These are phyloP conservation scores for Vespertilio murinus DNA, from an alignment of 2,797 vertebrate genomes.

Conservation along the genomic window DNA sequence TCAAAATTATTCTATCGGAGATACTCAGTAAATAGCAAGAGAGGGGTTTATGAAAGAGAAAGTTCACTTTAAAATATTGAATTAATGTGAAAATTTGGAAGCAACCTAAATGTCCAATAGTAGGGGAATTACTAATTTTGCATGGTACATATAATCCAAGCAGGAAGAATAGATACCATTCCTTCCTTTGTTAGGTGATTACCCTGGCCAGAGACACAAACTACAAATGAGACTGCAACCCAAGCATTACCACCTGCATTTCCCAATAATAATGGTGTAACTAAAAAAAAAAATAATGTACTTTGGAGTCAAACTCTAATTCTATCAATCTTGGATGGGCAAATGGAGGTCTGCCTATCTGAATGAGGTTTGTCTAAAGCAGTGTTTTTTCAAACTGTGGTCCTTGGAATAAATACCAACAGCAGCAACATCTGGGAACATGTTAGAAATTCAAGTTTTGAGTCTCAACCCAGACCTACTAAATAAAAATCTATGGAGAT, in stretches of 20 bases:
- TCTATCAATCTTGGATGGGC: slow-evolving; percentile 3
- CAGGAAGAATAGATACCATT: background rate
- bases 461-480: background rate
- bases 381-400: background rate
- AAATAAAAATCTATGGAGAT: background rate
- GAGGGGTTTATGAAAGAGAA: background rate
- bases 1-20: background rate
- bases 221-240: slow-evolving; percentile 27
- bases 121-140: background rate
- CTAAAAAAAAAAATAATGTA: background rate
- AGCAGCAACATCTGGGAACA: background rate
- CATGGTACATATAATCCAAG: background rate
- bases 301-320: slow-evolving; percentile 23
- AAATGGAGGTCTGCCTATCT: background rate
- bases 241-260: slow-evolving; percentile 38
- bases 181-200: background rate
- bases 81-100: slow-evolving; percentile 43
- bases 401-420: slow-evolving; percentile 18
- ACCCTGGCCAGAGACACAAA: background rate
- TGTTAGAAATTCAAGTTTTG: slow-evolving; percentile 18
- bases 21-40: slow-evolving; percentile 27
- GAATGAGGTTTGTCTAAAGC: slow-evolving; percentile 28
- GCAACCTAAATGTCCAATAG: background rate
- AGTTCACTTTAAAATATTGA: background rate
- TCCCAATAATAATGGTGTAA: slow-evolving; percentile 26